Percentiles rank a stretch among this genome's conserved stretches.
These are phyloP conservation scores for Hylyphantes graminicola DNA, from an alignment of 1,140 invertebrate species.

Conservation along the genomic window DNA sequence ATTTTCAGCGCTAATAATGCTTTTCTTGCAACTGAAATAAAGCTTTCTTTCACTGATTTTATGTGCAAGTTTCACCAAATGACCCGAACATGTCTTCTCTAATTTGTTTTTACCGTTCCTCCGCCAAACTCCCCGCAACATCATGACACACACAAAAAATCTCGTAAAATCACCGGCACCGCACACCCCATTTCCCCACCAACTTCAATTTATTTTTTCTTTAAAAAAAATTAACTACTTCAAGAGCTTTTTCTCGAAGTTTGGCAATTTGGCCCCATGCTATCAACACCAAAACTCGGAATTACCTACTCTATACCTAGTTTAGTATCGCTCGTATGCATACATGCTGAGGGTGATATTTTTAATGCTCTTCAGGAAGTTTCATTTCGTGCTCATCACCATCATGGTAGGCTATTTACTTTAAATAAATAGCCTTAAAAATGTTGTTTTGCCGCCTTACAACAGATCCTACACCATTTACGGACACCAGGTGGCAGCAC, in stretches of 20 bases:
- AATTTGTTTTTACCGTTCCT: too few species aligned
- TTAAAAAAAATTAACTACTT: conserved; percentile 6
- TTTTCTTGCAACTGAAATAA: too few species aligned
- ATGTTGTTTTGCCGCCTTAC: conserved; percentile 2
- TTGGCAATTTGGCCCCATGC: conserved; percentile 6
- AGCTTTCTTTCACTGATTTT: too few species aligned
- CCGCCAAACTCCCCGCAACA: too few species aligned
- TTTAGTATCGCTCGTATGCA: conserved; percentile 7
- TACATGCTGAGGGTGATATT: conserved; percentile 22
- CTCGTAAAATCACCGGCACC: not conserved
- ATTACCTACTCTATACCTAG: not conserved
- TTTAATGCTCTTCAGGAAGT: conserved; percentile 33
- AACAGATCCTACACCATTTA: conserved; percentile 46
- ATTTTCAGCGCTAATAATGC: too few species aligned
- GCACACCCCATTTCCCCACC: not conserved
- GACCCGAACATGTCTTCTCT: too few species aligned
- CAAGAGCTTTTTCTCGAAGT: conserved; percentile 40
- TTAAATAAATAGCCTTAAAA: conserved; percentile 58
- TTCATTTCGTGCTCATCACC: conserved; percentile 40
- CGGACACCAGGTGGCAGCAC: conserved; percentile 34
- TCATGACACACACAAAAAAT: too few species aligned
- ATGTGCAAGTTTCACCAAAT: too few species aligned
- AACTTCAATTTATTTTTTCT: not conserved
- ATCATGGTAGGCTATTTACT: conserved; percentile 53
- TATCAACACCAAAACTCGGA: not conserved